phyloP scores from a whole-genome alignment of 2,888 invertebrate genomes.

The Prostheceraeus crozeri region DNA sequence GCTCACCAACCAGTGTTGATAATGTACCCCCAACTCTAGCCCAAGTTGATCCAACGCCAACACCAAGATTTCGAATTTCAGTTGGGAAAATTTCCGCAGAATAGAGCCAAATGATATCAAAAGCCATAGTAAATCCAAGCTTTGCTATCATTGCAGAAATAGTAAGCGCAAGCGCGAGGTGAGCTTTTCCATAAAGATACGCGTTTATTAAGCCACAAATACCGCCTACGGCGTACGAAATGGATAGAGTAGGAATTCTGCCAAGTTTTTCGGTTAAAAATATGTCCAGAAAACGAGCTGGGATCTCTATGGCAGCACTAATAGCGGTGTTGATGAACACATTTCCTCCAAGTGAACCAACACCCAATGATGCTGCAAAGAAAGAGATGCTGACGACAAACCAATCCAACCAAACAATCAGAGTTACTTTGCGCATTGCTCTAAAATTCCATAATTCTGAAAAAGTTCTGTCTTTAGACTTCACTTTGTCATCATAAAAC shows the following conservation, averaged over 20 bases:
- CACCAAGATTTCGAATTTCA: slow-evolving; percentile 26
- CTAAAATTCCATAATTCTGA: background rate
- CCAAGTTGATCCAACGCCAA: slow-evolving; percentile 21
- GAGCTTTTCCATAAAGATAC: background rate
- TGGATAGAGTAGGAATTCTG: background rate
- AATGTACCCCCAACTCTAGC: slow-evolving; percentile 19
- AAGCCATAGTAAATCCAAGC: slow-evolving; percentile 25
- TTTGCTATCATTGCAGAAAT: slow-evolving; percentile 1
- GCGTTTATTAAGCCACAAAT: slow-evolving; percentile 3
- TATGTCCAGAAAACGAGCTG: slow-evolving; percentile 14
- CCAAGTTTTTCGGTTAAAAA: slow-evolving; percentile 1
- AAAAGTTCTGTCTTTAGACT: background rate
- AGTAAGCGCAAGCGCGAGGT: background rate
- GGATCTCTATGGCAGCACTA: slow-evolving; percentile 8
- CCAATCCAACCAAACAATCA: slow-evolving; percentile 22
- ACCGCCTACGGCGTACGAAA: slow-evolving; percentile 21
- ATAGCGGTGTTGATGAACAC: slow-evolving; percentile 2
- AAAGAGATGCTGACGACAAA: slow-evolving; percentile 20
- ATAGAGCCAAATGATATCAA: slow-evolving; percentile 29
- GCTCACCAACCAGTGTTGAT: slow-evolving; percentile 6
- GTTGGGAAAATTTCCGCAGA: slow-evolving; percentile 29
- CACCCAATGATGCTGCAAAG: slow-evolving; percentile 1
- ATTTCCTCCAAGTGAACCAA: slow-evolving; percentile 14
- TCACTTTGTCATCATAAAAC: background rate
- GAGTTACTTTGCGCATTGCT: background rate